These are phyloP conservation scores for Hanleya hanleyi DNA, from an alignment of 2,888 invertebrate genomes.

Conservation along the genomic window DNA sequence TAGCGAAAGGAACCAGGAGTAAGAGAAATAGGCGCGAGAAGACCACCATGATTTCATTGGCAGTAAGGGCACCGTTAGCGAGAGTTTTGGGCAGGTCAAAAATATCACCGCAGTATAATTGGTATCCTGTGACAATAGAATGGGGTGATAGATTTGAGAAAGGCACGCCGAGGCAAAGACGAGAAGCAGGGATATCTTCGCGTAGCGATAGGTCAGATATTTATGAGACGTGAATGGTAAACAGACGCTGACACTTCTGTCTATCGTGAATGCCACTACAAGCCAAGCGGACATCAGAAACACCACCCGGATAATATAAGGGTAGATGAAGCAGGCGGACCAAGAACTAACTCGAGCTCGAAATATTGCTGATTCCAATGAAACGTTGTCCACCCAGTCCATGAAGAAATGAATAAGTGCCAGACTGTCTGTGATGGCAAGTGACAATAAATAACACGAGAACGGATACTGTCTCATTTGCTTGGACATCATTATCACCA, in stretches of 20 bases:
- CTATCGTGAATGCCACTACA: neutral
- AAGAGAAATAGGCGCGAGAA: neutral
- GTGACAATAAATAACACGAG: neutral
- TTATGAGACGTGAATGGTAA: neutral
- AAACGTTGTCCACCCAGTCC: slow-evolving; percentile 1
- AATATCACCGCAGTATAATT: neutral
- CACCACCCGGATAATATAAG: neutral
- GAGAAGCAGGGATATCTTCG: neutral
- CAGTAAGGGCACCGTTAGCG: neutral
- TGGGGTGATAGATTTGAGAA: neutral
- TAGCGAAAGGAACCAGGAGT: neutral
- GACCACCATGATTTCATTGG: neutral
- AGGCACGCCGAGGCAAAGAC: neutral
- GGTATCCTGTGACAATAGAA: neutral
- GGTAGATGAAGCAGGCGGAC: neutral
- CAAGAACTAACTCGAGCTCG: neutral
- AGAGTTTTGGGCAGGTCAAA: neutral
- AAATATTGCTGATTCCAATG: neutral
- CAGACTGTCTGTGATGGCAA: neutral
- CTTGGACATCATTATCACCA: neutral
- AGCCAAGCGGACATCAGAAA: neutral
- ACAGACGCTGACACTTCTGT: neutral
- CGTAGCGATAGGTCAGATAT: neutral
- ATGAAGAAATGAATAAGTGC: neutral
- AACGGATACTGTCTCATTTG: neutral